These are phyloP conservation scores for Onychomys torridus DNA, from an alignment of 2,797 vertebrate species.

Conservation along the genomic window DNA sequence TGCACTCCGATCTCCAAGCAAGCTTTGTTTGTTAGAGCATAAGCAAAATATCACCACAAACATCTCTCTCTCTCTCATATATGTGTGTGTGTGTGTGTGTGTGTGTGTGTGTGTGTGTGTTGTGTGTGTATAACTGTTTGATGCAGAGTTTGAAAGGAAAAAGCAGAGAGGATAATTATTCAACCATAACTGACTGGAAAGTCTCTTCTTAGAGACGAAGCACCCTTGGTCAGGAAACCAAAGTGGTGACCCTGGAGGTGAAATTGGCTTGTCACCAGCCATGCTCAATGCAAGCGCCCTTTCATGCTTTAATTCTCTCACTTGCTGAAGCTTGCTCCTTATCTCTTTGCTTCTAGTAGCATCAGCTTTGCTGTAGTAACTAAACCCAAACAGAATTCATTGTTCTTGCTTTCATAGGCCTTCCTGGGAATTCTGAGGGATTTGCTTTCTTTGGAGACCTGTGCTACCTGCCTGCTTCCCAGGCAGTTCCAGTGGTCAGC, in stretches of 20 bases:
- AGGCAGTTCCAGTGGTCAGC: rapidly evolving
- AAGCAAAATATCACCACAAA: no score
- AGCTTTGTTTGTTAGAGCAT: no score
- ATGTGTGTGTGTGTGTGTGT: no score
- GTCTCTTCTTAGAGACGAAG: background rate
- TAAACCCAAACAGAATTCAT: background rate
- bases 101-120: no score
- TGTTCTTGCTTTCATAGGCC: background rate
- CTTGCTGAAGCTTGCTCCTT: background rate
- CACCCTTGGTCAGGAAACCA: background rate
- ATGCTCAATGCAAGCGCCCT: background rate
- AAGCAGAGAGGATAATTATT: conserved; percentile 25
- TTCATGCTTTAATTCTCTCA: background rate
- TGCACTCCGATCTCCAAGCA: no score
- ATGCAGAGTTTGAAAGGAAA: background rate
- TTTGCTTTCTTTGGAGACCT: background rate
- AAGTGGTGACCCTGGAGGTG: background rate
- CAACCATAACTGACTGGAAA: background rate
- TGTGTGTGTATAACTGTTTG: no score
- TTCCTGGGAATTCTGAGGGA: background rate
- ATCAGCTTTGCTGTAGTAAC: background rate
- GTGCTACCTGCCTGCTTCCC: background rate
- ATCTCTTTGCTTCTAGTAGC: background rate
- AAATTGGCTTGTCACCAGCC: background rate
- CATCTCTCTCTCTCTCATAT: no score